Percentiles rank a stretch among this genome's conserved stretches.
These are phyloP conservation scores for Peromyscus nudipes DNA, from an alignment of 2,797 vertebrate genomes.

Conservation along the genomic window DNA sequence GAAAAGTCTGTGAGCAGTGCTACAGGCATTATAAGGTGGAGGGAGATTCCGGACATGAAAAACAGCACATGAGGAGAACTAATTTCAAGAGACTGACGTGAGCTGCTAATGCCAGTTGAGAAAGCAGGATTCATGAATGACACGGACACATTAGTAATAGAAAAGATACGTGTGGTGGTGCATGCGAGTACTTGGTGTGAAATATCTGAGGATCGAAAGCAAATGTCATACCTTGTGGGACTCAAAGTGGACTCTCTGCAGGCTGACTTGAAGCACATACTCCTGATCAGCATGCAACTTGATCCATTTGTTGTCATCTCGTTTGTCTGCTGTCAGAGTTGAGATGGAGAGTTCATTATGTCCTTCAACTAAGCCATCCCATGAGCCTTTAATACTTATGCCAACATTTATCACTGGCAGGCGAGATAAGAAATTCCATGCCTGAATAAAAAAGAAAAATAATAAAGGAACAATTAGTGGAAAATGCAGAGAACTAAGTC, in stretches of 20 bases:
- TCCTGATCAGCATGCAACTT: slow-evolving; percentile 96
- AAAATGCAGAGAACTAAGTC: slow-evolving; percentile 15
- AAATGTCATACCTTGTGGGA: slow-evolving; percentile 92
- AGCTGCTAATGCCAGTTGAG: slow-evolving; percentile 77
- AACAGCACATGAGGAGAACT: slow-evolving; percentile 44
- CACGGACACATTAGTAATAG: slow-evolving; percentile 75
- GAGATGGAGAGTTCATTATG: slow-evolving; percentile 91
- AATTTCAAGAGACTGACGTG: slow-evolving; percentile 61
- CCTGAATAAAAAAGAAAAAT: slow-evolving; percentile 86
- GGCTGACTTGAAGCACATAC: slow-evolving; percentile 96
- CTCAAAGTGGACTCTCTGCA: slow-evolving; percentile 91
- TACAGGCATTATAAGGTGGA: neutral
- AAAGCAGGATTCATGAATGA: slow-evolving; percentile 76
- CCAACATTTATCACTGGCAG: slow-evolving; percentile 94
- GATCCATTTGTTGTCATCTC: slow-evolving; percentile 93
- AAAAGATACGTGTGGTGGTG: slow-evolving; percentile 16
- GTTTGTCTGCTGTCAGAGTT: slow-evolving; percentile 83
- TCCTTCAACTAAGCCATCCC: slow-evolving; percentile 90
- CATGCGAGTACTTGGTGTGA: slow-evolving; percentile 74
- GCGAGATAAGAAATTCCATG: slow-evolving; percentile 95
- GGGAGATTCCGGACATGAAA: slow-evolving; percentile 45
- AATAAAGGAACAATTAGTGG: slow-evolving; percentile 23
- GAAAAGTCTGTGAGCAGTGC: neutral
- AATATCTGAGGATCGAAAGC: slow-evolving; percentile 78
- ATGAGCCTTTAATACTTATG: slow-evolving; percentile 95